Evolutionary conservation across 2,797 vertebrate genomes (phyloP).

Genomic region (Hirundo rustica): DNA sequence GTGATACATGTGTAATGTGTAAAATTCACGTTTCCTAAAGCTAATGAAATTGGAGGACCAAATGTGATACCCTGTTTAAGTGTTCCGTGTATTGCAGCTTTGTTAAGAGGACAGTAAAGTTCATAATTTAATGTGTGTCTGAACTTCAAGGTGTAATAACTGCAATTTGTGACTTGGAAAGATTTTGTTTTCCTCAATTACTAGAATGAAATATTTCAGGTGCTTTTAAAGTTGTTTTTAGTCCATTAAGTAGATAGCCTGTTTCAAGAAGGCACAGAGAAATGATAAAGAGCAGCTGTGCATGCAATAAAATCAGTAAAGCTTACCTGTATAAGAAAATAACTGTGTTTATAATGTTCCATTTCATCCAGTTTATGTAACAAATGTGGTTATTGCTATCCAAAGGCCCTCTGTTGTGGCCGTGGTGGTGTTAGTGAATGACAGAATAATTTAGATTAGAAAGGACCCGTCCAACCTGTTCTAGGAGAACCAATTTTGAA

Average conservation of each 20-base stretch:
- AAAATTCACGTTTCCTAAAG: neutral
- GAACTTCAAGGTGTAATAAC: neutral
- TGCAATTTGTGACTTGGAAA: neutral
- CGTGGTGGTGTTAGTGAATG: neutral
- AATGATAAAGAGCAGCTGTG: neutral
- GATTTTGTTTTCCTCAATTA: neutral
- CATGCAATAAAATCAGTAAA: neutral
- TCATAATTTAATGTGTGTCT: neutral
- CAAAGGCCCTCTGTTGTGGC: neutral
- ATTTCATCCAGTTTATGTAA: neutral
- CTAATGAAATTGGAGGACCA: neutral
- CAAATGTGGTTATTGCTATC: neutral
- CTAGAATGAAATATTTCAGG: neutral
- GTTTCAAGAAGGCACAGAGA: neutral
- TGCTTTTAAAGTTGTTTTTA: neutral
- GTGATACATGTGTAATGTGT: neutral
- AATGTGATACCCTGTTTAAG: neutral
- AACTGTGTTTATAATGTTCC: neutral
- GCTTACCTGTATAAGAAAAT: neutral
- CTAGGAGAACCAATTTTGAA: neutral
- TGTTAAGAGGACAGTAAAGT: neutral
- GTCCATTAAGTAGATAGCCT: neutral
- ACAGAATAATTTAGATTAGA: neutral
- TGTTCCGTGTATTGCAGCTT: neutral
- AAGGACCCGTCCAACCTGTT: neutral